A percentile compares a stretch with the other conserved stretches of the same genome.
These are phyloP conservation scores for Thecocarcelia acutangulata DNA, from an alignment of 2,888 invertebrate species.

Conservation along the genomic window DNA sequence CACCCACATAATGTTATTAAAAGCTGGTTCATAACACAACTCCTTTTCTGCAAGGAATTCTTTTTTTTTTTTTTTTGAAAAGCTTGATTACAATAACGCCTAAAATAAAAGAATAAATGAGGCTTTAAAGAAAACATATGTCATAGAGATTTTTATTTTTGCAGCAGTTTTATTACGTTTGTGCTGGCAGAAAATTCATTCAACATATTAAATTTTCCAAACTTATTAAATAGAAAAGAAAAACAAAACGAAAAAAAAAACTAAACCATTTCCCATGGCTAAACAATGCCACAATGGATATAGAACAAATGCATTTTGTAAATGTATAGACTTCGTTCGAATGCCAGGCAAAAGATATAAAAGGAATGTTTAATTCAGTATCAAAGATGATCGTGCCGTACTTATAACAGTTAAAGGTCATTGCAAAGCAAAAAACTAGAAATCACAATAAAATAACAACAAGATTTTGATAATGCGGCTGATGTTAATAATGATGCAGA, in stretches of 20 bases:
- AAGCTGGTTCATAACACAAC: neutral
- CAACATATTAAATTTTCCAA: conserved; percentile 18
- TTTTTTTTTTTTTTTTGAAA: too few species aligned
- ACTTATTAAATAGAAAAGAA: conserved; percentile 12
- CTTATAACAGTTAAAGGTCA: conserved; percentile 75
- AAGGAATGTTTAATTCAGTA: conserved; percentile 71
- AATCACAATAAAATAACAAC: conserved; percentile 54
- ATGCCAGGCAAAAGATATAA: conserved; percentile 18
- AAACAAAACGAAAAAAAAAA: too few species aligned
- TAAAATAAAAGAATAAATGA: conserved; percentile 8
- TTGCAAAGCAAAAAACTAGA: conserved; percentile 67
- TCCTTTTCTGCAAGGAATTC: conserved; percentile 17
- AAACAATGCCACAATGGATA: conserved; percentile 52
- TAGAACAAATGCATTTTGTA: conserved; percentile 30
- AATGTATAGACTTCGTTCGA: conserved; percentile 19
- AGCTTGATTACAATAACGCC: conserved; percentile 39
- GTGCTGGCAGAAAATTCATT: conserved; percentile 38
- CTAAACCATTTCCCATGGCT: conserved; percentile 72
- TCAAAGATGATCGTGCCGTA: conserved; percentile 74
- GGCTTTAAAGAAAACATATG: neutral
- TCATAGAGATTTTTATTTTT: neutral
- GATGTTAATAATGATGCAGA: conserved; percentile 37
- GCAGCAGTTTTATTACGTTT: neutral
- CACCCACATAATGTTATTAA: conserved; percentile 66
- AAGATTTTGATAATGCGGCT: conserved; percentile 58